phyloP scores from a whole-genome alignment of 2,113 vertebrate genomes.

The Trinectes maculatus region DNA sequence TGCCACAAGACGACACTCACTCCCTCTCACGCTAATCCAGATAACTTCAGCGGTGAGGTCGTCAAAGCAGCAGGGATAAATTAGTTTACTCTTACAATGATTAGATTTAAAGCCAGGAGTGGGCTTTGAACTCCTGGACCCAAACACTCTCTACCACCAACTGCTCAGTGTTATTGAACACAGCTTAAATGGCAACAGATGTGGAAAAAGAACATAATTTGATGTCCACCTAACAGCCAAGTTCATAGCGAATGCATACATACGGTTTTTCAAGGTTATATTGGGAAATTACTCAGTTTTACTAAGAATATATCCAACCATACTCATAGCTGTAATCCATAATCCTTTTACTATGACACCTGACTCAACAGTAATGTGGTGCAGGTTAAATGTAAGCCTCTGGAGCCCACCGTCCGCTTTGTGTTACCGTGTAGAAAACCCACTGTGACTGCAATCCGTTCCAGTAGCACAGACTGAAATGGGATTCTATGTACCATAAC shows the following conservation, averaged over 20 bases:
- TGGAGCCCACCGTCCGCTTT: constrained; percentile 34
- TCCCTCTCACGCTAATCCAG: constrained; percentile 73
- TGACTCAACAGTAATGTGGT: constrained; percentile 65
- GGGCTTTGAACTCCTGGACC: constrained; percentile 42
- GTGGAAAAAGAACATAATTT: background rate
- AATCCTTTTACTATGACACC: constrained; percentile 53
- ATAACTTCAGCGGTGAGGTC: constrained; percentile 62
- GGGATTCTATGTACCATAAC: background rate
- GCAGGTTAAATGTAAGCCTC: constrained; percentile 63
- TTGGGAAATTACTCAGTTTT: constrained; percentile 7
- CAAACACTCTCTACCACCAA: constrained; percentile 26
- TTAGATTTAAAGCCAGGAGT: constrained; percentile 72
- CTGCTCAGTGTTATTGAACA: constrained; percentile 43
- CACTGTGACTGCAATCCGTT: background rate
- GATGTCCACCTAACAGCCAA: background rate
- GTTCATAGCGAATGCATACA: background rate
- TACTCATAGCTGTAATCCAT: constrained; percentile 14
- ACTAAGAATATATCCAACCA: background rate
- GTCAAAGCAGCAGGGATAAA: constrained; percentile 67
- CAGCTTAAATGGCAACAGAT: constrained; percentile 33
- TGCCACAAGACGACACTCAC: constrained; percentile 49
- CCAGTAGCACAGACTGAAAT: background rate
- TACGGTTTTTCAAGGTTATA: background rate
- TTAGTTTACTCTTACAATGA: constrained; percentile 75
- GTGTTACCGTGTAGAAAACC: constrained; percentile 25